Evolutionary conservation across 2,113 vertebrate genomes (phyloP).

Genomic region (Xerus inauris): DNA sequence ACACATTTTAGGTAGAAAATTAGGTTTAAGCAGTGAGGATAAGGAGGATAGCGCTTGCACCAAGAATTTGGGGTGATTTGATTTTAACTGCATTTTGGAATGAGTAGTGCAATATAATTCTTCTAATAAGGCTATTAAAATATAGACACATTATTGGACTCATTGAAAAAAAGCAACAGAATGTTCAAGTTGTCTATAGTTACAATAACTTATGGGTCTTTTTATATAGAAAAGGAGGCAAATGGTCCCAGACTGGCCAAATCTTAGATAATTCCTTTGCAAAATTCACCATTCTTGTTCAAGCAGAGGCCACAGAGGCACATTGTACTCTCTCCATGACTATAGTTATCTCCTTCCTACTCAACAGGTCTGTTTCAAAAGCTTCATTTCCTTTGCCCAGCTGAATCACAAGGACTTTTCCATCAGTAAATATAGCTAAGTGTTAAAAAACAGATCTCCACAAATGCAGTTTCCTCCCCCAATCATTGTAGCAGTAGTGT

Average conservation of each 20-base stretch:
- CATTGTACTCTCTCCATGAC: not conserved
- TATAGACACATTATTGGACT: not conserved
- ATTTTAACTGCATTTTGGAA: constrained; percentile 9
- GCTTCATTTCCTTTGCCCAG: not conserved
- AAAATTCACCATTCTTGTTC: not conserved
- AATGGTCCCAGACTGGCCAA: not conserved
- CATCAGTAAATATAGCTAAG: not conserved
- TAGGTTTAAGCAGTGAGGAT: not conserved
- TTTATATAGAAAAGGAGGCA: not conserved
- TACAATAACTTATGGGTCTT: not conserved
- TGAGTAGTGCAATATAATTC: not conserved
- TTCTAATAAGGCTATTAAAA: constrained; percentile 32
- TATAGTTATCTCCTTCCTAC: not conserved
- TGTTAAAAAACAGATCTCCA: not conserved
- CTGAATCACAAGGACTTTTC: not conserved
- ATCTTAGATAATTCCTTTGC: not conserved
- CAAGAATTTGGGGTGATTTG: not conserved
- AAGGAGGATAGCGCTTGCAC: not conserved
- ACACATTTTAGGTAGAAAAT: not conserved
- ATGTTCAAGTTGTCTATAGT: not conserved
- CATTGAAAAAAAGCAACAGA: not conserved
- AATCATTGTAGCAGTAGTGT: not conserved
- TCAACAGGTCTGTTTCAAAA: not conserved
- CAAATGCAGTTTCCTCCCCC: not conserved
- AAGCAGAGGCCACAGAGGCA: not conserved